These are phyloP conservation scores for Alca torda DNA, from an alignment of 2,797 vertebrate species.

Conservation along the genomic window DNA sequence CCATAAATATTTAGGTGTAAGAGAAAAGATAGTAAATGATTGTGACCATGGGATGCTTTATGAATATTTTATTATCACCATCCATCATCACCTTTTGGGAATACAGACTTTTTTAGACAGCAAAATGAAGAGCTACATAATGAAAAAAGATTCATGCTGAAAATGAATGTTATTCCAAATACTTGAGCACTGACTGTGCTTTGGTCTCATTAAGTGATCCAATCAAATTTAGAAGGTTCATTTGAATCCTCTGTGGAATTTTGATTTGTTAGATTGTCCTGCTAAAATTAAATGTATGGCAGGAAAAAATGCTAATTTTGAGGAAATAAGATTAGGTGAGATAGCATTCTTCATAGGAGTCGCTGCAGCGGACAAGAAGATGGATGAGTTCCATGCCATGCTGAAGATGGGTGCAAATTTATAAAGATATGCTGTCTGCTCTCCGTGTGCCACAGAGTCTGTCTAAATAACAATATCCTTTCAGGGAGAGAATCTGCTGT, in stretches of 20 bases:
- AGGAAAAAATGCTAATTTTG: background rate
- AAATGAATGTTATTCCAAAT: constrained; percentile 26
- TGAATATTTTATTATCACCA: constrained; percentile 8
- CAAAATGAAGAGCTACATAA: background rate
- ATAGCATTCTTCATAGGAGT: background rate
- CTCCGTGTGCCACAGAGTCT: constrained; percentile 50
- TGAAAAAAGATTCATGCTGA: background rate
- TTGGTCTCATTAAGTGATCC: constrained; percentile 3
- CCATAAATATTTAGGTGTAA: constrained; percentile 22
- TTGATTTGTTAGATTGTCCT: background rate
- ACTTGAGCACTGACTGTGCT: background rate
- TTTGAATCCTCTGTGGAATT: constrained; percentile 10
- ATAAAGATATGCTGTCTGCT: constrained; percentile 38
- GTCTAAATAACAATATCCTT: constrained; percentile 67
- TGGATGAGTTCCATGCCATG: background rate
- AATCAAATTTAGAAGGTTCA: constrained; percentile 40
- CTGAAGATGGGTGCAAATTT: constrained; percentile 44
- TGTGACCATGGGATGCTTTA: background rate
- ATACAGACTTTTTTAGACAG: background rate
- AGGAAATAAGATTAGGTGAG: constrained; percentile 23
- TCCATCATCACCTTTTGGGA: background rate
- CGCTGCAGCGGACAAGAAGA: background rate
- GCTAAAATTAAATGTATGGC: constrained; percentile 12
- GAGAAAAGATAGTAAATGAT: background rate
- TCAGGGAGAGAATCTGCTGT: constrained; percentile 47